phyloP scores from a whole-genome alignment of 2,113 vertebrate genomes.

The Dasypus novemcinctus region DNA sequence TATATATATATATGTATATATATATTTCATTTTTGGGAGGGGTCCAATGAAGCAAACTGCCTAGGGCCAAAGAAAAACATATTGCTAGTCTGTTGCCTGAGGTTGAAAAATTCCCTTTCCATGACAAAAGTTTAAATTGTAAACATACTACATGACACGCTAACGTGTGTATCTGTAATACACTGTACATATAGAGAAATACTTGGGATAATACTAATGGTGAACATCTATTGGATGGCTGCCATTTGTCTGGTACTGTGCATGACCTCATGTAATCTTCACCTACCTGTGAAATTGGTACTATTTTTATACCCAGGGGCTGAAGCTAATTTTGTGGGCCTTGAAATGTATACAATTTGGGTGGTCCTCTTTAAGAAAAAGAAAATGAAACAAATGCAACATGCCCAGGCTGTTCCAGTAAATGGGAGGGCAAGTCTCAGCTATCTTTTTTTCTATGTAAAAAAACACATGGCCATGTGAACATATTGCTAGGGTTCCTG shows the following conservation, averaged over 20 bases:
- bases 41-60: background rate
- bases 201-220: background rate
- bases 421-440: background rate
- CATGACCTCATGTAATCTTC: background rate
- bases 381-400: background rate
- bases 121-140: background rate
- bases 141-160: background rate
- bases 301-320: background rate
- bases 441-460: background rate
- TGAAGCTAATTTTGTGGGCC: background rate
- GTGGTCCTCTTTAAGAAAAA: constrained; percentile 2
- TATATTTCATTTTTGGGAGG: background rate
- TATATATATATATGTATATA: too few relatives aligned
- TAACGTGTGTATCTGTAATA: background rate
- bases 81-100: background rate
- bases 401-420: background rate
- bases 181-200: too few relatives aligned
- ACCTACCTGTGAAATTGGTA: background rate
- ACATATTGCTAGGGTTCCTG: background rate
- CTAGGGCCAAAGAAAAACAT: background rate
- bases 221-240: background rate
- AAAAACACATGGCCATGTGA: background rate
- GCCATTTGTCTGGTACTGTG: background rate
- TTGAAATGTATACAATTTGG: background rate
- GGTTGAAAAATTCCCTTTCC: background rate